A percentile compares a stretch with the other conserved stretches of the same genome.
Conservation (phyloP, 2,113 vertebrate species). For the Panthera tigris region DNA sequence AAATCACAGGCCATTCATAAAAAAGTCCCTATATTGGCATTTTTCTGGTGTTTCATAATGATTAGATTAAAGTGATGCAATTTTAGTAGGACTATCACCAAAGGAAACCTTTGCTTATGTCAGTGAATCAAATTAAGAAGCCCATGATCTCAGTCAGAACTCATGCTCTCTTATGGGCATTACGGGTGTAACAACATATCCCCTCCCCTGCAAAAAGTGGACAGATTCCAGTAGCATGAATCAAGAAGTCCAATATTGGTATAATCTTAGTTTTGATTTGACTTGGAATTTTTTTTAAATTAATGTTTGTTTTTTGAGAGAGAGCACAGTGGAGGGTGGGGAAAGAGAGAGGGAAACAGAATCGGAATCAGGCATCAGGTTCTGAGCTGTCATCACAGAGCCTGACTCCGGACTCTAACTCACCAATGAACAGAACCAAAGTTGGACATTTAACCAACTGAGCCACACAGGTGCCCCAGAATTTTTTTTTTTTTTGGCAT, state of each 20-base stretch:
- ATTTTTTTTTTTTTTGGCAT: no score
- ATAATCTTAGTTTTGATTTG: not conserved
- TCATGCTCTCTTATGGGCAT: not conserved
- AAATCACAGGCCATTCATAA: not conserved
- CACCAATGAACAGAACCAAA: no score
- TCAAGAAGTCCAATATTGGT: not conserved
- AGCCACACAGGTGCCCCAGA: no score
- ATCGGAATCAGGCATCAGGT: no score
- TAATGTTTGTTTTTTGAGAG: no score
- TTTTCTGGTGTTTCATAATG: not conserved
- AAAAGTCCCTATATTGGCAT: not conserved
- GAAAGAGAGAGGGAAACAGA: no score
- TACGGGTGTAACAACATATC: not conserved
- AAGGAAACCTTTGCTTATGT: not conserved
- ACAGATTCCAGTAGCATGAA: not conserved
- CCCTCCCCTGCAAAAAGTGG: not conserved
- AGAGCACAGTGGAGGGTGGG: no score
- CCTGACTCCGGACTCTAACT: no score
- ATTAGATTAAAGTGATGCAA: not conserved
- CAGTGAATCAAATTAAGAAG: not conserved
- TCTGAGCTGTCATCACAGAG: no score
- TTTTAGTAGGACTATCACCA: not conserved
- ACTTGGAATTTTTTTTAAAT: not conserved
- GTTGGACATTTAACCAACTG: no score
- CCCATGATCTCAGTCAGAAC: not conserved